These are phyloP conservation scores for Brachypterus glaber DNA, from an alignment of 2,888 invertebrate species.

Conservation along the genomic window DNA sequence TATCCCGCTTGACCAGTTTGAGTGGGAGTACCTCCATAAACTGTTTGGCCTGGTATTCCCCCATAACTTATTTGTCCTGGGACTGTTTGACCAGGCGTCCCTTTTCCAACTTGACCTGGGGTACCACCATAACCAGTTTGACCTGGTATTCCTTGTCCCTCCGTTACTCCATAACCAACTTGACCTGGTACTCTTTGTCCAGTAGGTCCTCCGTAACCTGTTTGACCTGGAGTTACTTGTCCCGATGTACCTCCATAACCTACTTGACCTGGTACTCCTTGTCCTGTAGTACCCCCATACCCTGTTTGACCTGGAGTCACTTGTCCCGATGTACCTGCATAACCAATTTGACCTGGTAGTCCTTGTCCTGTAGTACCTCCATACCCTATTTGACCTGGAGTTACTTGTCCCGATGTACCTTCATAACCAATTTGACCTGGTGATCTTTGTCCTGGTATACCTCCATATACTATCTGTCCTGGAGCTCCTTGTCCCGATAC, in stretches of 20 bases:
- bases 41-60: slow-evolving; percentile 11
- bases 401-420: neutral
- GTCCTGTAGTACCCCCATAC: slow-evolving; percentile 11
- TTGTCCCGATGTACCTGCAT: neutral
- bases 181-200: slow-evolving; percentile 3
- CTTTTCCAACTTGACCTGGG: neutral
- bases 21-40: slow-evolving; percentile 3
- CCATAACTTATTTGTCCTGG: no score
- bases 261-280: slow-evolving; percentile 16
- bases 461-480: neutral
- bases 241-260: slow-evolving; percentile 8
- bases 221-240: slow-evolving; percentile 3
- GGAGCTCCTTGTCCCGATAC: neutral
- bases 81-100: slow-evolving; percentile 7
- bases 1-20: neutral
- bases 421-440: slow-evolving; percentile 6
- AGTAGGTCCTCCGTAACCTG: slow-evolving; percentile 3
- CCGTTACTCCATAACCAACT: slow-evolving; percentile 2
- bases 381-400: slow-evolving; percentile 10
- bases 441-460: no score
- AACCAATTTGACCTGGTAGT: slow-evolving; percentile 4
- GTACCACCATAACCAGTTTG: slow-evolving; percentile 4
- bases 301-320: no score
- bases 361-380: neutral
- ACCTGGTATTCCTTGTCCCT: slow-evolving; percentile 5